Percentiles rank a stretch among this genome's conserved stretches.
Evolutionary conservation across 2,797 vertebrate genomes (phyloP).

Genomic region (Tokudaia muenninki): DNA sequence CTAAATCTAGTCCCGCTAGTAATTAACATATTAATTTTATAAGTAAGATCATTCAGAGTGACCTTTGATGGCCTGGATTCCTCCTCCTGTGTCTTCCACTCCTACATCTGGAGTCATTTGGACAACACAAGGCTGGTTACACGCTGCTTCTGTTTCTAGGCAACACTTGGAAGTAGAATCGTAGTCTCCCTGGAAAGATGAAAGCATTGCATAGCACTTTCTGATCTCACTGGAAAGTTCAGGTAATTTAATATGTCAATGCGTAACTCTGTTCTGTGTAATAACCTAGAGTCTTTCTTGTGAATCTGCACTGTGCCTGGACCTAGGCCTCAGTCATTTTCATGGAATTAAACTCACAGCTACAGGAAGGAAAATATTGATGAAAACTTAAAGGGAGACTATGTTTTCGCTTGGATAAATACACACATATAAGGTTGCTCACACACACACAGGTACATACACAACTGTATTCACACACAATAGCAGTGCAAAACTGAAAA

Average conservation of each 20-base stretch:
- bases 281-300: neutral
- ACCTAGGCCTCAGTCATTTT: neutral
- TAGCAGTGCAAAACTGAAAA: neutral
- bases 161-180: neutral
- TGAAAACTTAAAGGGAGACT: neutral
- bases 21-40: neutral
- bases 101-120: neutral
- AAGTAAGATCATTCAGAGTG: neutral
- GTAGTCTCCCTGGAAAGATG: neutral
- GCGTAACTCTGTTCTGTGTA: neutral
- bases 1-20: neutral
- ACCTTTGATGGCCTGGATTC: neutral
- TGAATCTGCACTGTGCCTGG: neutral
- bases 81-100: neutral
- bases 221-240: neutral
- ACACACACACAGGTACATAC: neutral
- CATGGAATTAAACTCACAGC: neutral
- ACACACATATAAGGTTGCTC: neutral
- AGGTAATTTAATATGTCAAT: neutral
- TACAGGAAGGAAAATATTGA: neutral
- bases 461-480: neutral
- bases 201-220: neutral
- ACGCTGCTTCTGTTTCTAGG: neutral
- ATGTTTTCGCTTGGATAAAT: neutral
- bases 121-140: neutral